These are phyloP conservation scores for Psylliodes chrysocephalus DNA, from an alignment of 2,888 invertebrate species.

Conservation along the genomic window DNA sequence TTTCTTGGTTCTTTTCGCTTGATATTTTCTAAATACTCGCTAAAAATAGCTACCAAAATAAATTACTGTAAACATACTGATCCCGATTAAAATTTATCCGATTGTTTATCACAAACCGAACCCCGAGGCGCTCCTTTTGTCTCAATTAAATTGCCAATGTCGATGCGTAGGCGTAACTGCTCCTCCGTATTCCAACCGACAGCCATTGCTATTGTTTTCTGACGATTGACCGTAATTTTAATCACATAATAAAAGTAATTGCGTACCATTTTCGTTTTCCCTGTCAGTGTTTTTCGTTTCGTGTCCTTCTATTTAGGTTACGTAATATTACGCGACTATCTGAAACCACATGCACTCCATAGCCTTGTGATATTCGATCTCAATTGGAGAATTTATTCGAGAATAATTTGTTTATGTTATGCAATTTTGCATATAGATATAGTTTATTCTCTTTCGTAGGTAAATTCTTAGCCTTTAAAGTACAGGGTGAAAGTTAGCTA, in stretches of 20 bases:
- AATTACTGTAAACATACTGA: background rate
- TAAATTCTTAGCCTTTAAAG: no score
- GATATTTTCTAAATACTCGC: no score
- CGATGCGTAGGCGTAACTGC: conserved; percentile 7
- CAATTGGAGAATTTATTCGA: background rate
- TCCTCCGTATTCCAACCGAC: conserved; percentile 8
- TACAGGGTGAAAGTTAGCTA: no score
- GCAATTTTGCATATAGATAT: conserved; percentile 1
- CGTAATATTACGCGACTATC: conserved; percentile 2
- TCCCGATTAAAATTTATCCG: background rate
- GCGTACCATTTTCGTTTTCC: conserved; percentile 16
- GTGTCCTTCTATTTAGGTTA: conserved; percentile 15
- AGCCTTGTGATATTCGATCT: conserved; percentile 14
- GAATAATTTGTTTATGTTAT: background rate
- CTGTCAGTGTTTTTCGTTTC: background rate
- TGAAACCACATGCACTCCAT: conserved; percentile 8
- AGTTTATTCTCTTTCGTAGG: no score
- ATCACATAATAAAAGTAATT: conserved; percentile 15
- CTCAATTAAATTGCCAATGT: conserved; percentile 9
- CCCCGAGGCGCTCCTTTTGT: conserved; percentile 6
- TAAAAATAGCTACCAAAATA: no score
- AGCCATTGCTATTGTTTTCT: conserved; percentile 5
- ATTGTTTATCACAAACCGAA: background rate
- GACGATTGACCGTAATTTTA: conserved; percentile 6
- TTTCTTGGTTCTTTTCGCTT: no score